Evolutionary conservation across 2,797 vertebrate species (phyloP), one percentile per base, ranked within the genome.

Genomic region (Xyrichtys novacula): DNA sequence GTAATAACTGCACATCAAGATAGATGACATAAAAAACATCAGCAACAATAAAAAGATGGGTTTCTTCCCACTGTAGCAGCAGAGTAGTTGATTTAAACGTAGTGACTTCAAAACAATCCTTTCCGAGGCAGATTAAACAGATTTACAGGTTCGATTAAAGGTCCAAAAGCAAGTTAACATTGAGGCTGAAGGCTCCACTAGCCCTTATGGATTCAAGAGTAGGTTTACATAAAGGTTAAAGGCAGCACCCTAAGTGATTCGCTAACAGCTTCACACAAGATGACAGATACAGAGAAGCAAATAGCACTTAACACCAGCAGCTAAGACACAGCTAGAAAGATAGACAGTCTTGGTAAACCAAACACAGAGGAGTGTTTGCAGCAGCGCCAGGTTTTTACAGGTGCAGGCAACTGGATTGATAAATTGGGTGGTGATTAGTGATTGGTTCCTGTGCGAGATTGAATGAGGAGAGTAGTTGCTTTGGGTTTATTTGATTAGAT

Each of bases 361-460:
- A 83, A 79, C 65, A 49, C 66, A 70, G 70, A 48, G 73, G 66
- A 71, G 42, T 78, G 56, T 74, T 74, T 74, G 74, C 22, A 50
- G 76, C 50, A 54, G 62, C 14, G 47, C 63, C 17, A 1, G 14
- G 12, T 62, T 39, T 52, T 26, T 65, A 62, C 61, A 81, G 67
- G 56, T 74, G 70, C 25, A 22, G 56, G 44, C 79, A 80, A 80
- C 58, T 77, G 78, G 48, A 82, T 16, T 84, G 83, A 85, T 80
- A 72, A 84, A 66, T 38, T 78, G 12, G 50, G 71, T 22, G 38
- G 25, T 65, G 63, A 76, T 75, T 70, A 76, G 64, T 63, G 59
- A 86, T 74, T 43, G 57, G 65, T 66, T 71, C 43, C 55, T 38
- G 16, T 38, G 47, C 19, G 47, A 5, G 34, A 29, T 4, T 32